phyloP scores from a whole-genome alignment of 2,113 vertebrate species.

The Siniperca chuatsi region DNA sequence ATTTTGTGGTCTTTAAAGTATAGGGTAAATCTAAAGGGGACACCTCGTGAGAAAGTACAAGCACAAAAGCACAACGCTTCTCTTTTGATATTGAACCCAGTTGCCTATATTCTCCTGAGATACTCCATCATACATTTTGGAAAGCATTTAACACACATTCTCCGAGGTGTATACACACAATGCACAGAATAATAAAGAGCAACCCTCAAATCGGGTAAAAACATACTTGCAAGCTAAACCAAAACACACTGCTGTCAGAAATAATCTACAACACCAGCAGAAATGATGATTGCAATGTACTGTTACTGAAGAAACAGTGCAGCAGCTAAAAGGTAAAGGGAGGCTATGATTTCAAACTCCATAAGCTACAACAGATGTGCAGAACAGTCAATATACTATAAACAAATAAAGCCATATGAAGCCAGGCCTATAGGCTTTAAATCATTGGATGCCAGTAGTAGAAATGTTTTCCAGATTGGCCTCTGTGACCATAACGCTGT shows the following conservation, averaged over 20 bases:
- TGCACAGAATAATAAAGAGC: not conserved
- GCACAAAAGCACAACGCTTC: slow-evolving; percentile 21
- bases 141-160: slow-evolving; percentile 34
- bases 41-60: slow-evolving; percentile 42
- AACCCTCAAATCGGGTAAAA: slow-evolving; percentile 45
- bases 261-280: slow-evolving; percentile 24
- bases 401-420: slow-evolving; percentile 66
- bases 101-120: slow-evolving; percentile 42
- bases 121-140: slow-evolving; percentile 31
- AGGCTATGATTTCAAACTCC: slow-evolving; percentile 30
- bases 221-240: not conserved
- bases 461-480: slow-evolving; percentile 49
- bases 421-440: slow-evolving; percentile 10
- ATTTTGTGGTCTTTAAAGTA: slow-evolving; percentile 62
- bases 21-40: slow-evolving; percentile 45
- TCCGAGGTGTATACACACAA: not conserved
- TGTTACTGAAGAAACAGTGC: slow-evolving; percentile 50
- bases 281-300: slow-evolving; percentile 32
- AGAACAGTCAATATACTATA: slow-evolving; percentile 54
- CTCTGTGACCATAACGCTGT: not conserved
- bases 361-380: slow-evolving; percentile 68
- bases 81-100: slow-evolving; percentile 38
- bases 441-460: slow-evolving; percentile 34
- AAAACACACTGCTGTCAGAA: slow-evolving; percentile 50
- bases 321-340: slow-evolving; percentile 13